Conservation (phyloP, 2,888 invertebrate genomes). For the Drosophila stalkeri region DNA sequence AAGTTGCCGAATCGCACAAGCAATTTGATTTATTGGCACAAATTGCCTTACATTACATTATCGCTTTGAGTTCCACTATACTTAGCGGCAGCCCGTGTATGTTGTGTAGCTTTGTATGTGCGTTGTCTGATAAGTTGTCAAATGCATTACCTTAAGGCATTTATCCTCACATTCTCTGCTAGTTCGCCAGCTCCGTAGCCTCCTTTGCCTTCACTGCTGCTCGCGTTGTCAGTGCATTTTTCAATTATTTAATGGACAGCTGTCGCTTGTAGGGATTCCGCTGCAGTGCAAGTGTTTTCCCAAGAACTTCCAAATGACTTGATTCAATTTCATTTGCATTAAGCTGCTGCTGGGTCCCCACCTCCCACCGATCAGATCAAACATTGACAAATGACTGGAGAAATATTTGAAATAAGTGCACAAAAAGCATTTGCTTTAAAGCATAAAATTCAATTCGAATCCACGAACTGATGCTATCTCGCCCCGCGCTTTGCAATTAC, state of each 20-base stretch:
- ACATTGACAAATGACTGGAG: slow-evolving; percentile 49
- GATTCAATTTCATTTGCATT: slow-evolving; percentile 57
- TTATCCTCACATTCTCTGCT: not conserved
- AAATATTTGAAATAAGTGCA: slow-evolving; percentile 55
- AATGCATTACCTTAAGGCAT: slow-evolving; percentile 46
- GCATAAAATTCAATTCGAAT: slow-evolving; percentile 22
- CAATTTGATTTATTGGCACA: slow-evolving; percentile 79
- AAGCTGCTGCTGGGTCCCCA: slow-evolving; percentile 3
- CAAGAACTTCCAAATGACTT: slow-evolving; percentile 47
- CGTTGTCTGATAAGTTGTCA: slow-evolving; percentile 42
- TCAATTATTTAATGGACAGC: slow-evolving; percentile 65
- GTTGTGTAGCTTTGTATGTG: slow-evolving; percentile 16
- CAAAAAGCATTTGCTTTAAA: slow-evolving; percentile 38
- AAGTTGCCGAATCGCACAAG: slow-evolving; percentile 36
- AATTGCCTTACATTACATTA: slow-evolving; percentile 76
- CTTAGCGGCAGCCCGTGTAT: slow-evolving; percentile 24
- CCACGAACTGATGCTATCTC: slow-evolving; percentile 13
- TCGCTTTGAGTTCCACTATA: slow-evolving; percentile 64
- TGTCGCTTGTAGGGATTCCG: slow-evolving; percentile 11
- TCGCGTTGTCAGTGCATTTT: slow-evolving; percentile 51
- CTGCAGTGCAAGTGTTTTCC: slow-evolving; percentile 46
- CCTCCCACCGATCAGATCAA: slow-evolving; percentile 32
- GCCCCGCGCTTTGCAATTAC: slow-evolving; percentile 37
- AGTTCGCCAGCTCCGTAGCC: not conserved
- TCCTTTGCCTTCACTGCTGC: not conserved